Base-by-base conservation (phyloP, 2,113 vertebrate genomes). In the Notothenia rossii region DNA sequence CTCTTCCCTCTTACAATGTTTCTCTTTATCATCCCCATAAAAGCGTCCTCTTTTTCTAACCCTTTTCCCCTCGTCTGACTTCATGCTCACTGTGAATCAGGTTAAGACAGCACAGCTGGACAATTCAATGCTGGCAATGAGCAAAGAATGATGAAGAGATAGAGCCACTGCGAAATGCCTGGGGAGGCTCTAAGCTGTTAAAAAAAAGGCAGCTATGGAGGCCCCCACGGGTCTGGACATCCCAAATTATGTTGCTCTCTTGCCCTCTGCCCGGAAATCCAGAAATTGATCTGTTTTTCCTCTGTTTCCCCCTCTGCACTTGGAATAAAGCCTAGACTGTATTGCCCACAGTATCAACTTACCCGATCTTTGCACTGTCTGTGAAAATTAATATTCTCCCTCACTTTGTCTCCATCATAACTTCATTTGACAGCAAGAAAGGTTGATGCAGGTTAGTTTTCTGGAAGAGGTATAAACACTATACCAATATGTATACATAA, bases 211-310 rank as follows among this genome's bases (percentile, higher is more conserved):
- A 77, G 54, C 85, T 64, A 50, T 51, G 70, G 63, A 68, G 53
- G 1, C 10, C 58, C 56, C 73, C 60, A 7, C 53, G 40, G 66
- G 76, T 25, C 40, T 18, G 73, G 53, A 65, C 85, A 88, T 83
- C 77, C 73, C 75, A 87, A 88, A 93, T 90, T 22, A 86, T 78
- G 79, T 83, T 76, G 75, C 83, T 68, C 65, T 76, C 65, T 89
- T 89, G 74, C 75, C 73, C 81, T 84, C 85, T 83, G 77, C 71
- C 69, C 45, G 48, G 83, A 90, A 87, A 91, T 82, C 22, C 73
- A 72, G 56, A 78, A 77, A 92, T 87, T 87, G 72, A 87, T 91
- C 62, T 76, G 74, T 86, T 88, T 86, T 81, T 69, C 46, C 55
- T 77, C 22, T 65, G 79, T 84, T 75, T 20, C 75, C 66, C 17